Percentiles rank a stretch among this genome's conserved stretches.
Conservation (phyloP, 2,888 invertebrate species). For the Ormyrus rosae region DNA sequence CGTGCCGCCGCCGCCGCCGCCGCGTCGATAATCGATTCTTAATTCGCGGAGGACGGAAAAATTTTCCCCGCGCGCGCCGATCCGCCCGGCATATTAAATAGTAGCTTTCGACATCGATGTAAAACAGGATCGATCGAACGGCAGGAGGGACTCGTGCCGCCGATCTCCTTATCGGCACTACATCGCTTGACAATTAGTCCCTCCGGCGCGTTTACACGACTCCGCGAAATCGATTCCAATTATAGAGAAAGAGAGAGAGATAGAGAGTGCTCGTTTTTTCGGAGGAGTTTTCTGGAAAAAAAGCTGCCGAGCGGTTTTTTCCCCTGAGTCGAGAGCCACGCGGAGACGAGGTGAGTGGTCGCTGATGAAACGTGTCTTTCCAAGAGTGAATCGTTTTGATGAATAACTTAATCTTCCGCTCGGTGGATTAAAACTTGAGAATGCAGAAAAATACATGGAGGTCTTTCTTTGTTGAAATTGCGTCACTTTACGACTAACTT, state of each 20-base stretch:
- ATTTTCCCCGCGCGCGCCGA: not conserved
- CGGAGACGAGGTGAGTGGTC: no score
- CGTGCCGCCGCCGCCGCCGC: not conserved
- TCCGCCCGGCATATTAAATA: not conserved
- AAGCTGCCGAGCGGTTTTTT: no score
- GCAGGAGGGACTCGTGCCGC: not conserved
- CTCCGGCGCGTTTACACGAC: constrained; percentile 5
- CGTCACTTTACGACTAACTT: no score
- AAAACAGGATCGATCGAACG: constrained; percentile 28
- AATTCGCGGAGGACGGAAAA: not conserved
- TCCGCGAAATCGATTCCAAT: constrained; percentile 34
- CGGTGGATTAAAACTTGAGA: no score
- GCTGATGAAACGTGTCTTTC: no score
- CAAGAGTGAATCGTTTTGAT: no score
- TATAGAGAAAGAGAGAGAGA: constrained; percentile 25
- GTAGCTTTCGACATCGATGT: constrained; percentile 7
- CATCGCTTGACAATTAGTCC: constrained; percentile 48
- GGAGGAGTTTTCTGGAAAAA: constrained; percentile 1
- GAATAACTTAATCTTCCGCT: no score
- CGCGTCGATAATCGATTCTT: constrained; percentile 22
- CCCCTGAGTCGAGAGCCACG: no score
- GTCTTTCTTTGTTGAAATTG: no score
- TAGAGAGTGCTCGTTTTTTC: not conserved
- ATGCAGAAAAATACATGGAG: no score
- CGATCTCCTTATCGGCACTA: constrained; percentile 11